These are phyloP conservation scores for Nothocercus julius DNA, from an alignment of 2,113 vertebrate species.

Conservation along the genomic window DNA sequence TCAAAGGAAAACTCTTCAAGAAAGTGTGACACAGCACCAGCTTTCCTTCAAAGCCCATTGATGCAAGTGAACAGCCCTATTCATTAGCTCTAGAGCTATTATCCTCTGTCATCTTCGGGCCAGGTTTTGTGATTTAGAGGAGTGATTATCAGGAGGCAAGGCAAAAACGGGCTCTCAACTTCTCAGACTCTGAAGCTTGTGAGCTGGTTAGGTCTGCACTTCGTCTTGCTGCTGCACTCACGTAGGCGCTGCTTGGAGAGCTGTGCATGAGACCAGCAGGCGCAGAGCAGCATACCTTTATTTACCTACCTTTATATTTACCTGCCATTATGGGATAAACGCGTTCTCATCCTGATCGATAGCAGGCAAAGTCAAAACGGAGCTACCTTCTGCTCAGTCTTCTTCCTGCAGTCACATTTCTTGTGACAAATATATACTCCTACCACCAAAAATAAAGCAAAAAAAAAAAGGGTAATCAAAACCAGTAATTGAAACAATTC, in stretches of 20 bases:
- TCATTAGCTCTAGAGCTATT: too few relatives aligned
- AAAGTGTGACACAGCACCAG: background rate
- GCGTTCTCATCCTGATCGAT: background rate
- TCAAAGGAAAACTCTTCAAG: background rate
- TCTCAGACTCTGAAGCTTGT: background rate
- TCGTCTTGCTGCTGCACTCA: background rate
- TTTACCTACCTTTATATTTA: background rate
- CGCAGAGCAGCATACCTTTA: background rate
- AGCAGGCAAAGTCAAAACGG: background rate
- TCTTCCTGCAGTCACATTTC: background rate
- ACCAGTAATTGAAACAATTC: background rate
- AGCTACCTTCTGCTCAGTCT: background rate
- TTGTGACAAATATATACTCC: background rate
- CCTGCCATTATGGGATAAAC: background rate
- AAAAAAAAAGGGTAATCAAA: slow-evolving; percentile 8
- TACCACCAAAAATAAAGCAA: background rate
- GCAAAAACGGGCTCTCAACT: background rate
- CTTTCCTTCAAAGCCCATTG: background rate
- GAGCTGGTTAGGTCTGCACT: background rate
- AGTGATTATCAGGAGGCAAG: background rate
- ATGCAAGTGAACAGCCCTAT: background rate
- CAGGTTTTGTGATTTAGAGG: background rate
- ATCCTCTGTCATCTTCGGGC: background rate
- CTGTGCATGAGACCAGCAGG: background rate
- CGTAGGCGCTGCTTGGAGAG: accelerated